Evolutionary conservation across 35 echinoderm and acorn worm species (phyloP).

Genomic region (Holothuria glaberrima): DNA sequence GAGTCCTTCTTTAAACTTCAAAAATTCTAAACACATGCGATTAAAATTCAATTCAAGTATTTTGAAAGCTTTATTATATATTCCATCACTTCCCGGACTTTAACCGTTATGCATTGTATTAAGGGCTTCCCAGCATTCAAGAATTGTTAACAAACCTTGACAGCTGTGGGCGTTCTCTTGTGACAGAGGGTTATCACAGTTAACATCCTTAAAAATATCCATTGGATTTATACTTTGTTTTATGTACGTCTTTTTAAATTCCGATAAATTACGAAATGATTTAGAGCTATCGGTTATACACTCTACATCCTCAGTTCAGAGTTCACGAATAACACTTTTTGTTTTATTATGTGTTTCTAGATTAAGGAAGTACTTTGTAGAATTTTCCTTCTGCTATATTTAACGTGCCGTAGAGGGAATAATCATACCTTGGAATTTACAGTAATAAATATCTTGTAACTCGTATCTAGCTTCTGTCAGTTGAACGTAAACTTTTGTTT

Average conservation of each 20-base stretch:
- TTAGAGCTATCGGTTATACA: background rate
- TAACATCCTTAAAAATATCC: background rate
- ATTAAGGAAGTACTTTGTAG: no score
- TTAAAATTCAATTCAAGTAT: background rate
- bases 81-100: background rate
- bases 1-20: background rate
- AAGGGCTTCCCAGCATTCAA: background rate
- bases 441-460: constrained; percentile 2
- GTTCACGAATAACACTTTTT: background rate
- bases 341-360: no score
- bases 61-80: background rate
- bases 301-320: background rate
- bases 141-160: background rate
- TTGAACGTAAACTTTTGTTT: background rate
- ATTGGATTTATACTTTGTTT: background rate
- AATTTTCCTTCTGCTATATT: background rate
- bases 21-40: background rate
- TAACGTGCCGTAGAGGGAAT: background rate
- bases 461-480: background rate
- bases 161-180: background rate
- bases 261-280: background rate
- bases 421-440: no score
- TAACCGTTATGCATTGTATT: background rate
- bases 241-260: background rate
- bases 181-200: background rate